These are phyloP conservation scores for Drosophila cyrtoloma DNA, from an alignment of 2,888 invertebrate species.

Conservation along the genomic window DNA sequence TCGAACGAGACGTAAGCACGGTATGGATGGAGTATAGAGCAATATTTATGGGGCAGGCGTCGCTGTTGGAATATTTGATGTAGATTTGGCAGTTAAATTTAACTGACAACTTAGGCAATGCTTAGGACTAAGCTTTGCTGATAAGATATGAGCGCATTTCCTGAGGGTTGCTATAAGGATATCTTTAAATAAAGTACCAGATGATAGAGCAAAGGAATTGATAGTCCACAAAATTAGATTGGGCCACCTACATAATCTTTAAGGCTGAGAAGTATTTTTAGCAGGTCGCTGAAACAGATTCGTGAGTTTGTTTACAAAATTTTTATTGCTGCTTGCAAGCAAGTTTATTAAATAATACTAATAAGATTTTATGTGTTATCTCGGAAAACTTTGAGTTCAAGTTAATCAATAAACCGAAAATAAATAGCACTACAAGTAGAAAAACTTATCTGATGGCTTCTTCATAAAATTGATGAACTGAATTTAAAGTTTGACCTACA, in stretches of 20 bases:
- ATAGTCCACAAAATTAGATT: not conserved
- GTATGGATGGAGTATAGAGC: not conserved
- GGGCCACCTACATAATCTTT: not conserved
- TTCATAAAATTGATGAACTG: constrained; percentile 12
- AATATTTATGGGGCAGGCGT: constrained; percentile 38
- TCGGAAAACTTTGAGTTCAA: not conserved
- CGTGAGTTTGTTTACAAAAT: not conserved
- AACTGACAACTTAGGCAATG: constrained; percentile 47
- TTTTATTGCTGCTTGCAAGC: not conserved
- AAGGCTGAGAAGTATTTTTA: not conserved
- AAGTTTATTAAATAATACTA: not conserved
- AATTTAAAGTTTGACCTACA: constrained; percentile 33
- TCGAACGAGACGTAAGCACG: constrained; percentile 9
- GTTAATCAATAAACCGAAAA: constrained; percentile 8
- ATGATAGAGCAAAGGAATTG: not conserved
- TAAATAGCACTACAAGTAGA: not conserved
- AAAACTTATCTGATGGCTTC: constrained; percentile 32
- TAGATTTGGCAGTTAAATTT: constrained; percentile 45
- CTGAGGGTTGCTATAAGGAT: not conserved
- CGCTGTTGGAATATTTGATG: constrained; percentile 45
- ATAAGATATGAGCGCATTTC: constrained; percentile 24
- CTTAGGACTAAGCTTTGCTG: constrained; percentile 15
- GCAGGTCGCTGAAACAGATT: not conserved
- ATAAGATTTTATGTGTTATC: not conserved
- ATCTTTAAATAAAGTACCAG: not conserved